Base-by-base conservation (phyloP, 2,113 vertebrate genomes). In the Ptychochromis oligacanthus region DNA sequence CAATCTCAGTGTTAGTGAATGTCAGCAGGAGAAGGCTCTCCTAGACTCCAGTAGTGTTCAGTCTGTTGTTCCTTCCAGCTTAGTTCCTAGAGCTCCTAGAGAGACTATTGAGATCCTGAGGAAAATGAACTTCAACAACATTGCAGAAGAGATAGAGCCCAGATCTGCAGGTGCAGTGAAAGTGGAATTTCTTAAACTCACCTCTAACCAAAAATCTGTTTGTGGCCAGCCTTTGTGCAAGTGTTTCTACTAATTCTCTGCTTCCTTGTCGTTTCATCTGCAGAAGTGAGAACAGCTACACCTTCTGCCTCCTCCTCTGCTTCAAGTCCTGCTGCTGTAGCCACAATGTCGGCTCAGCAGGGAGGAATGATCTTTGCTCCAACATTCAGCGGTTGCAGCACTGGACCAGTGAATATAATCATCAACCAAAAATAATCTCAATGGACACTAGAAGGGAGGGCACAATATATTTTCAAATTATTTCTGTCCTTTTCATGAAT, bases 291-390 rank as follows among this genome's bases (percentile, higher is more conserved):
- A 12, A 2, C 7, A 34, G 6, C 57, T n/a, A 5, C 18, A 10
- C 2, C 79, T 10, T 77, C 79, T 64, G 5, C 57, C 61, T 38
- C 80, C 61, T 65, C 72, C 26, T 54, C 79, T 57, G 15, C 1
- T 6, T 18, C 40, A 8, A n/a, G 72, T 59, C 2, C 38, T 54
- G 1, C 62, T 2, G 2, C 61, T 62, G 11, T 31, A 10, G 2
- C 2, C 2, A 0, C 59, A 1, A 15, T 91, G 0, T 28, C 7
- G 1, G 91, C 90, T 78, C 20, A 84, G 20, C 2, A n/a, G 0
- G 56, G 74, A 55, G 4, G 75, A 3, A 2, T 86, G 8, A 12
- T 92, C 34, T 1, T 92, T 0, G 67, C 88, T 3, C 90, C 92
- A 0, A 40, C 0, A 0, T 0, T 89, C 22, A 10, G 0, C 1